A percentile compares a stretch with the other conserved stretches of the same genome.
phyloP scores from a whole-genome alignment of 1,140 invertebrate species.

The Rhynchophorus ferrugineus region DNA sequence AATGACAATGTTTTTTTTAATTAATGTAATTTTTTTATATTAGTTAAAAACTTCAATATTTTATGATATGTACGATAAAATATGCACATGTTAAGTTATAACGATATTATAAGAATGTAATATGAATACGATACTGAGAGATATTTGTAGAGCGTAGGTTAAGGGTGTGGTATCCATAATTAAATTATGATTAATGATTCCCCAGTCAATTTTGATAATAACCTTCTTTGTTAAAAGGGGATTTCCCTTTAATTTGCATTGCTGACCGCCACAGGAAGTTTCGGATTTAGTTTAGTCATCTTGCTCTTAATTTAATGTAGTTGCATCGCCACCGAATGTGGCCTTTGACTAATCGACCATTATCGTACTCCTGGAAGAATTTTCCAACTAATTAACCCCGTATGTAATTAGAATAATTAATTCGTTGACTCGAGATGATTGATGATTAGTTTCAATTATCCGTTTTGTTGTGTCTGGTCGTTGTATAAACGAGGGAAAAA shows the following conservation, averaged over 20 bases:
- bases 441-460: background rate
- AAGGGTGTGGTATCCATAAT: constrained; percentile 21
- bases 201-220: constrained; percentile 22
- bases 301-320: constrained; percentile 16
- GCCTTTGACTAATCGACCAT: too few species aligned
- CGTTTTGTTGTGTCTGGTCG: too few species aligned
- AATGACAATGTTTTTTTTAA: too few species aligned
- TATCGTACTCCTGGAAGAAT: too few species aligned
- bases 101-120: too few species aligned
- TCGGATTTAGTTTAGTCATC: constrained; percentile 19
- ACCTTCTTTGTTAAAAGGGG: constrained; percentile 20
- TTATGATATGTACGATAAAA: too few species aligned
- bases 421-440: background rate
- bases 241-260: constrained; percentile 14
- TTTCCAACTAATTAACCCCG: background rate
- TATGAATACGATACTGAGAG: constrained; percentile 14
- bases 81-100: too few species aligned
- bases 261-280: constrained; percentile 11
- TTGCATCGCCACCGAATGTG: constrained; percentile 13
- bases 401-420: background rate
- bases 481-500: too few species aligned
- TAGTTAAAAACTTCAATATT: too few species aligned
- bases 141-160: constrained; percentile 18
- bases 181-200: constrained; percentile 24
- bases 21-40: too few species aligned